Evolutionary conservation across 2,113 vertebrate genomes (phyloP).

Genomic region (Falco punctatus): DNA sequence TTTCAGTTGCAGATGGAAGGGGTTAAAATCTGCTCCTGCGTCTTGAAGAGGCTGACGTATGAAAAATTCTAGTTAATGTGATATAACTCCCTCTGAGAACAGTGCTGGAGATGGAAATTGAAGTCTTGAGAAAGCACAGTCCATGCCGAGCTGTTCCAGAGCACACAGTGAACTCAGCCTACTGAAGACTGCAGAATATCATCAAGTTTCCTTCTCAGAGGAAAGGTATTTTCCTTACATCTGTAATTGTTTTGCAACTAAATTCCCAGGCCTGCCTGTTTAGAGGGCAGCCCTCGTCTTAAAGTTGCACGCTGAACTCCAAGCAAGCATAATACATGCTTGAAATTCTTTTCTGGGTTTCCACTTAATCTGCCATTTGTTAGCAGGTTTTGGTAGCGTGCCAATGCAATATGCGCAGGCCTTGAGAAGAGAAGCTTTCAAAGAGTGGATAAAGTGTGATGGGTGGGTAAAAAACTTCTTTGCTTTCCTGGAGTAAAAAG

Average conservation of each 20-base stretch:
- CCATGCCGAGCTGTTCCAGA: neutral
- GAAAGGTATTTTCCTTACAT: slow-evolving; percentile 35
- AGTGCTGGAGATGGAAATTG: neutral
- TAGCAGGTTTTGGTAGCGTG: slow-evolving; percentile 32
- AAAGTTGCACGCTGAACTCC: slow-evolving; percentile 9
- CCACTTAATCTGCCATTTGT: slow-evolving; percentile 72
- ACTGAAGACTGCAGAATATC: neutral
- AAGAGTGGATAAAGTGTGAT: neutral
- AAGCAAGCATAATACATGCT: slow-evolving; percentile 64
- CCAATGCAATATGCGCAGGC: neutral
- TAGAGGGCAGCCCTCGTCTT: neutral
- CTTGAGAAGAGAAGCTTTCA: slow-evolving; percentile 38
- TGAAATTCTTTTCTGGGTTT: slow-evolving; percentile 67
- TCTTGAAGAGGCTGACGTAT: neutral
- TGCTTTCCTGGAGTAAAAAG: neutral
- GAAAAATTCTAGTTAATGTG: neutral
- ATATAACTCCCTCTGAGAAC: neutral
- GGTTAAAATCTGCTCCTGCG: neutral
- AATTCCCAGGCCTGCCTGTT: slow-evolving; percentile 56
- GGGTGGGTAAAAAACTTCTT: neutral
- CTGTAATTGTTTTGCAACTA: slow-evolving; percentile 27
- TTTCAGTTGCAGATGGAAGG: neutral
- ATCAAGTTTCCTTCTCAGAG: neutral
- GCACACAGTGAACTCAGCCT: neutral
- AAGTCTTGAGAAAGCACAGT: neutral